phyloP scores from a whole-genome alignment of 2,113 vertebrate genomes.

The Cyanoramphus novaezelandiae region DNA sequence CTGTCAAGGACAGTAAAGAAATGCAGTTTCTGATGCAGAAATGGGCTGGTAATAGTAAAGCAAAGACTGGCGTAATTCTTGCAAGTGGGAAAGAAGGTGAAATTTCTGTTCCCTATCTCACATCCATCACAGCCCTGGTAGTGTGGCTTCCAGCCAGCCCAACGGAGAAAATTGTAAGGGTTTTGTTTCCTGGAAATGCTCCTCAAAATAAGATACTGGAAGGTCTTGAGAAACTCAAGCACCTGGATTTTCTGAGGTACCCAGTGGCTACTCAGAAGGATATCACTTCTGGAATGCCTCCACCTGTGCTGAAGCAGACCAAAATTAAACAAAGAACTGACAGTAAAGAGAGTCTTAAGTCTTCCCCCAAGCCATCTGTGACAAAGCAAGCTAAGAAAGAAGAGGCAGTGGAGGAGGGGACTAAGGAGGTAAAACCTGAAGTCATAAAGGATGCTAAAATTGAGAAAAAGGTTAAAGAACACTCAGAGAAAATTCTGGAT shows the following conservation, averaged over 20 bases:
- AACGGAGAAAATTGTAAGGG: conserved; percentile 93
- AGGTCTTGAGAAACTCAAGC: conserved; percentile 94
- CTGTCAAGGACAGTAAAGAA: conserved; percentile 98
- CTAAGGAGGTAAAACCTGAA: conserved; percentile 84
- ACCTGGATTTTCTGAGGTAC: conserved; percentile 93
- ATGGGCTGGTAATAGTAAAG: conserved; percentile 98
- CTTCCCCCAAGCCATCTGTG: conserved; percentile 82
- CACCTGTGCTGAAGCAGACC: conserved; percentile 87
- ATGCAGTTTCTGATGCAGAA: conserved; percentile 99
- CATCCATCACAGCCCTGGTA: conserved; percentile 94
- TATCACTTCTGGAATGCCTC: conserved; percentile 81
- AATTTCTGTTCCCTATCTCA: conserved; percentile 97
- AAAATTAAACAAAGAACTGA: conserved; percentile 94
- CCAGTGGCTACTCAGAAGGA: conserved; percentile 96
- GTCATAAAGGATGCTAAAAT: conserved; percentile 83
- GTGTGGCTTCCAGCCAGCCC: conserved; percentile 96
- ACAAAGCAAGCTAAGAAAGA: conserved; percentile 86
- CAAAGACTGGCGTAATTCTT: conserved; percentile 93
- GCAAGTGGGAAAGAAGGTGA: conserved; percentile 95
- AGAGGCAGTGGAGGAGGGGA: conserved; percentile 79
- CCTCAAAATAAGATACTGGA: conserved; percentile 98
- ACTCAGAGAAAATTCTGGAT: conserved; percentile 78
- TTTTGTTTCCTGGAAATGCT: conserved; percentile 97
- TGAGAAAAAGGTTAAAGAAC: conserved; percentile 87
- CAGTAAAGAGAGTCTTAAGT: conserved; percentile 96